phyloP scores from a whole-genome alignment of 2,888 invertebrate genomes.

The Dolomedes plantarius region DNA sequence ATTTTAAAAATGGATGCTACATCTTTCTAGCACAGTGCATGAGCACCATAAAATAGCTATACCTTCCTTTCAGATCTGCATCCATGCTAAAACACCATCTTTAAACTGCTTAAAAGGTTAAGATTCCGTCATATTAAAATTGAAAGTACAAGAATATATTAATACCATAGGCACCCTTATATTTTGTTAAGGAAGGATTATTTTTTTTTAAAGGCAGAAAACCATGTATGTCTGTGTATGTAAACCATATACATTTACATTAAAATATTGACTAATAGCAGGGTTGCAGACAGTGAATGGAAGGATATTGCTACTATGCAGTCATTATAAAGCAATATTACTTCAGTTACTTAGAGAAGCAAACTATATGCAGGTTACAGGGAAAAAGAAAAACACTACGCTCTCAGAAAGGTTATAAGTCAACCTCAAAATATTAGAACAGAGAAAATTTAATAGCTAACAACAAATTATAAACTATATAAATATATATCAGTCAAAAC shows the following conservation, averaged over 20 bases:
- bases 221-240: too few relatives aligned
- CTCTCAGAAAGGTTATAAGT: conserved; percentile 52
- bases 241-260: too few relatives aligned
- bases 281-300: conserved; percentile 66
- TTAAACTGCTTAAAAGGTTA: too few relatives aligned
- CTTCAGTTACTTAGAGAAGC: conserved; percentile 59
- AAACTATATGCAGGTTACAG: conserved; percentile 61
- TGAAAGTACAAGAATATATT: too few relatives aligned
- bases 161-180: too few relatives aligned
- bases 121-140: too few relatives aligned
- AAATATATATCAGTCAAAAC: too few relatives aligned
- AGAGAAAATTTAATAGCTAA: background rate
- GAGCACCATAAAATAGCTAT: conserved; percentile 62
- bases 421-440: background rate
- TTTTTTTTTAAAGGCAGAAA: too few relatives aligned
- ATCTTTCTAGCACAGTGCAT: conserved; percentile 57
- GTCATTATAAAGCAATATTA: conserved; percentile 62
- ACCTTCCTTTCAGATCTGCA: conserved; percentile 69
- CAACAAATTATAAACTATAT: too few relatives aligned
- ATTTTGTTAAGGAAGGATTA: too few relatives aligned
- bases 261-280: conserved; percentile 2
- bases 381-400: conserved; percentile 31
- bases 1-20: conserved; percentile 61
- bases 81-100: conserved; percentile 42
- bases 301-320: conserved; percentile 70